phyloP scores from a whole-genome alignment of 2,888 invertebrate species.

The Melanostoma mellinum region DNA sequence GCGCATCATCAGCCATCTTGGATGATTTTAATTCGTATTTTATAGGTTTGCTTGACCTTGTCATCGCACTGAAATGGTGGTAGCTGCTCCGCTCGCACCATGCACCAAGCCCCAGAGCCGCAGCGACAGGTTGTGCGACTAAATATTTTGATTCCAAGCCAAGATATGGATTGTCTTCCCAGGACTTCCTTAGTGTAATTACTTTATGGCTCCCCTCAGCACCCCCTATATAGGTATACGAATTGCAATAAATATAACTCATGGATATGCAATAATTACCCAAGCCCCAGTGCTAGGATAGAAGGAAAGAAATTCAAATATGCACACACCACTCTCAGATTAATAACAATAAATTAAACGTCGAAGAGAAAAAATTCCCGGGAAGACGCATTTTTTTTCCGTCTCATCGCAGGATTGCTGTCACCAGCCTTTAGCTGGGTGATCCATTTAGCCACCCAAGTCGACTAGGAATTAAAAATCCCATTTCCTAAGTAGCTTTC shows the following conservation, averaged over 20 bases:
- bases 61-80: conserved; percentile 48
- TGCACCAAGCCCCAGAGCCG: neutral
- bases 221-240: neutral
- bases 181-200: conserved; percentile 57
- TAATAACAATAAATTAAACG: conserved; percentile 67
- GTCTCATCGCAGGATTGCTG: conserved; percentile 21
- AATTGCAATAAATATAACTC: conserved; percentile 63
- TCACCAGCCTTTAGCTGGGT: conserved; percentile 38
- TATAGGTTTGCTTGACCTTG: conserved; percentile 71
- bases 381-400: neutral
- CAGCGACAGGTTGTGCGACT: conserved; percentile 17
- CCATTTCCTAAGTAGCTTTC: conserved; percentile 55
- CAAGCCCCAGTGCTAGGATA: conserved; percentile 27
- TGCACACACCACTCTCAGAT: conserved; percentile 20
- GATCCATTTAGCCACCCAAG: conserved; percentile 72
- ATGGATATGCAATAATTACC: conserved; percentile 71
- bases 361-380: conserved; percentile 1
- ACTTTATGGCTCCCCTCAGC: conserved; percentile 4
- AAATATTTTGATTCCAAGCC: conserved; percentile 61
- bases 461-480: conserved; percentile 47
- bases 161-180: conserved; percentile 66
- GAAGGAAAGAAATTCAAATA: conserved; percentile 49
- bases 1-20: conserved; percentile 48
- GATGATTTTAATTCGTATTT: conserved; percentile 70
- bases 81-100: conserved; percentile 4